phyloP scores from a whole-genome alignment of 2,113 vertebrate genomes.

The Pedetes capensis region DNA sequence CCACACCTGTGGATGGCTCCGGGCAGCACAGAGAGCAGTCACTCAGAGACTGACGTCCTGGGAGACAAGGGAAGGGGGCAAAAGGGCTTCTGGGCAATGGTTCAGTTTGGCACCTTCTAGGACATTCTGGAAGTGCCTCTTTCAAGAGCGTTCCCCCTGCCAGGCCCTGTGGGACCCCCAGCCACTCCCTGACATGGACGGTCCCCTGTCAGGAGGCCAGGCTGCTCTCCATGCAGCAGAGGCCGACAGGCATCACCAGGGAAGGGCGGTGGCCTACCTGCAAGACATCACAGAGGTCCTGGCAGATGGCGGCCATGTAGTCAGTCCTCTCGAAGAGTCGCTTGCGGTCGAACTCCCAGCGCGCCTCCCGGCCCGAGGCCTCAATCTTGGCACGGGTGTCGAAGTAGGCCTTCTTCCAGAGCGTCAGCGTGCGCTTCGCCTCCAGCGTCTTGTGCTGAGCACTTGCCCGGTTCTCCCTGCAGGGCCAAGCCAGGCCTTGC shows the following conservation, averaged over 20 bases:
- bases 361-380: constrained; percentile 83
- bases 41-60: too few relatives aligned
- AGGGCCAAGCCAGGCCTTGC: too few relatives aligned
- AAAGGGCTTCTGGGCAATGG: not conserved
- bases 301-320: constrained; percentile 92
- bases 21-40: too few relatives aligned
- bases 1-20: too few relatives aligned
- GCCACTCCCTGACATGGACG: too few relatives aligned
- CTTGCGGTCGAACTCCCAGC: constrained; percentile 96
- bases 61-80: not conserved
- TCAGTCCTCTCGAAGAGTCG: constrained; percentile 93
- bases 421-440: constrained; percentile 86
- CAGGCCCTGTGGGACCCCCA: too few relatives aligned
- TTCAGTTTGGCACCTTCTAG: not conserved
- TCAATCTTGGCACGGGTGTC: constrained; percentile 90
- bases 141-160: not conserved
- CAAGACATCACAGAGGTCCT: constrained; percentile 88
- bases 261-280: constrained; percentile 83
- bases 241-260: too few relatives aligned
- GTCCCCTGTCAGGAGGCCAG: not conserved
- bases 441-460: constrained; percentile 87
- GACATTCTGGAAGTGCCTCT: not conserved
- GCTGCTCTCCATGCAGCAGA: accelerated
- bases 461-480: constrained; percentile 84
- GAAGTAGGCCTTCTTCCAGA: constrained; percentile 93